Conservation (phyloP, 2,113 vertebrate species). For the Sander lucioperca region DNA sequence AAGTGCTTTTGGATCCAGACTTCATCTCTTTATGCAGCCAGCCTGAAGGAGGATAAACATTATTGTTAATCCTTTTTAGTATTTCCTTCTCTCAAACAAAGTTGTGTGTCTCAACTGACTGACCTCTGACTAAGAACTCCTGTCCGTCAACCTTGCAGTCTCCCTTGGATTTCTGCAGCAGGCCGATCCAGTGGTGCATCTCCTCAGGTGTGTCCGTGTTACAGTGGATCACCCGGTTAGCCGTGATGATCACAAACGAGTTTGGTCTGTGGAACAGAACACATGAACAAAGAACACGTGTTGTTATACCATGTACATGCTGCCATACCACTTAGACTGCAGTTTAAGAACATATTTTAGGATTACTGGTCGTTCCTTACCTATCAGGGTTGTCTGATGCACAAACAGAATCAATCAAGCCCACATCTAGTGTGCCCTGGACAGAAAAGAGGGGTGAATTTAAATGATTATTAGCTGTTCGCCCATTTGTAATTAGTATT, state of each 20-base stretch:
- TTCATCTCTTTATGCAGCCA: slow-evolving; percentile 95
- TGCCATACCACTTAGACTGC: neutral
- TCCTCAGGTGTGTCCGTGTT: slow-evolving; percentile 93
- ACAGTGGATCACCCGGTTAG: slow-evolving; percentile 94
- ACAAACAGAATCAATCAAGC: slow-evolving; percentile 94
- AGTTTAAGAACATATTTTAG: neutral
- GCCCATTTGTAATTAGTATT: neutral
- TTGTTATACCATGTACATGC: neutral
- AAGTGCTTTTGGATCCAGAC: slow-evolving; percentile 88
- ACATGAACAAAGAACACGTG: neutral
- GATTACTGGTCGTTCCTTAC: slow-evolving; percentile 66
- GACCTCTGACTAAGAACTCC: slow-evolving; percentile 93
- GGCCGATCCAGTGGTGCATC: slow-evolving; percentile 97
- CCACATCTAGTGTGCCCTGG: slow-evolving; percentile 93
- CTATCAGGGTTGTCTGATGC: slow-evolving; percentile 95
- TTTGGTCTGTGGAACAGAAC: slow-evolving; percentile 85
- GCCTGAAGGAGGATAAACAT: slow-evolving; percentile 73
- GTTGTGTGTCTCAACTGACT: slow-evolving; percentile 5
- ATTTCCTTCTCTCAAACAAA: neutral
- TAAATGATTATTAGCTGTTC: neutral
- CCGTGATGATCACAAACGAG: slow-evolving; percentile 96
- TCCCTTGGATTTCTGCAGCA: slow-evolving; percentile 93
- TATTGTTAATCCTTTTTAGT: neutral
- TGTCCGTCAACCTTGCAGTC: slow-evolving; percentile 91
- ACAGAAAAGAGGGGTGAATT: slow-evolving; percentile 16